Conservation (phyloP, 2,797 vertebrate genomes). For the Avahi laniger region DNA sequence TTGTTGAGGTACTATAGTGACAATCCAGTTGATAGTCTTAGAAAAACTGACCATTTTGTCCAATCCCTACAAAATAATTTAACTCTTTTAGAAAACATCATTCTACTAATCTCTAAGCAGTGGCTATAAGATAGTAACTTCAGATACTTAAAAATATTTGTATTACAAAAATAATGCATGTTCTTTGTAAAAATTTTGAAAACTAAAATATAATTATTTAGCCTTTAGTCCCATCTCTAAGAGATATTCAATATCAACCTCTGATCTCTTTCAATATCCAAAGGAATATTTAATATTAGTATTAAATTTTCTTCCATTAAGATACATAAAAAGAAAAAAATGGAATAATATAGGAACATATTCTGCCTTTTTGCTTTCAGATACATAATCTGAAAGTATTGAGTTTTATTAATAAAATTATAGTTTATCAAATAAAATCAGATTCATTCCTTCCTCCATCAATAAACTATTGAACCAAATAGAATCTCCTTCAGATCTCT, state of each 20-base stretch:
- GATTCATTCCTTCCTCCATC: background rate
- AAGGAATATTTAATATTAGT: background rate
- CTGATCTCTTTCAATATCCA: background rate
- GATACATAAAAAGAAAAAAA: background rate
- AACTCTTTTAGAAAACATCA: background rate
- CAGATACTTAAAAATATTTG: background rate
- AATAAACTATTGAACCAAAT: background rate
- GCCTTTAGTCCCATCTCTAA: background rate
- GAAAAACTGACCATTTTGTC: background rate
- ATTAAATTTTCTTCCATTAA: background rate
- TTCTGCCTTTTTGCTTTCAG: background rate
- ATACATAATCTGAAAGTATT: background rate
- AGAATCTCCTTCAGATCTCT: background rate
- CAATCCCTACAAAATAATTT: background rate
- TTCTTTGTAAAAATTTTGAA: background rate
- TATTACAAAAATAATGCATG: background rate
- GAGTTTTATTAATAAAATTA: background rate
- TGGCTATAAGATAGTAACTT: background rate
- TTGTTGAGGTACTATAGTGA: background rate
- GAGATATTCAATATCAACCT: background rate
- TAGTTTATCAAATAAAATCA: background rate
- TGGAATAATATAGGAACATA: background rate
- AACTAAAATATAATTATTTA: background rate
- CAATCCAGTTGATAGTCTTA: background rate
- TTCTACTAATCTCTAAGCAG: background rate